Percentiles rank a stretch among this genome's conserved stretches.
phyloP scores from a whole-genome alignment of 2,888 invertebrate genomes.

The Sarcophaga variegata region DNA sequence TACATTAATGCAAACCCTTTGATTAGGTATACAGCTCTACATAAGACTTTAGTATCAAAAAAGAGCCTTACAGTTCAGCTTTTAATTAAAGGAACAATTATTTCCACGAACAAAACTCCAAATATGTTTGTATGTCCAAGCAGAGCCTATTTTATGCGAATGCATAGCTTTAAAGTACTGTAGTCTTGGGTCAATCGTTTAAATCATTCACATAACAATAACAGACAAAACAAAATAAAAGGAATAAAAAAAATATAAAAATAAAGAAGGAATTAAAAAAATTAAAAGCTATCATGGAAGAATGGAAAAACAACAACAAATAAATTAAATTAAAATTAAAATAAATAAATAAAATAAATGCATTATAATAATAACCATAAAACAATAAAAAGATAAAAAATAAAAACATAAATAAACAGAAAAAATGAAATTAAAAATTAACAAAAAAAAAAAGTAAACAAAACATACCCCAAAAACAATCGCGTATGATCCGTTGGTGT shows the following conservation, averaged over 20 bases:
- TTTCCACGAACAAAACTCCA: too few relatives aligned
- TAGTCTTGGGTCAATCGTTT: not conserved
- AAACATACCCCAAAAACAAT: constrained; percentile 81
- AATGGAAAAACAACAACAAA: constrained; percentile 47
- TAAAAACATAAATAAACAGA: constrained; percentile 46
- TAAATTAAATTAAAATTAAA: constrained; percentile 30
- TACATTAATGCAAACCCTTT: too few relatives aligned
- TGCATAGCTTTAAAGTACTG: not conserved
- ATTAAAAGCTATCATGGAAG: constrained; percentile 18
- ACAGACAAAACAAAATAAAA: constrained; percentile 30
- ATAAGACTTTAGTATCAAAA: too few relatives aligned
- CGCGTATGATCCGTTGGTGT: constrained; percentile 80
- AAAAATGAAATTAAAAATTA: constrained; percentile 41
- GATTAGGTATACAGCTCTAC: too few relatives aligned
- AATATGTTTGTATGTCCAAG: too few relatives aligned
- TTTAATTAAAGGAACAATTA: too few relatives aligned
- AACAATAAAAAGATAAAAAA: constrained; percentile 58
- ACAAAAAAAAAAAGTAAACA: constrained; percentile 66
- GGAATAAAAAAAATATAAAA: constrained; percentile 41
- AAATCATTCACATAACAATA: constrained; percentile 21
- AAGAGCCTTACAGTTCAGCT: too few relatives aligned
- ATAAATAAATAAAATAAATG: constrained; percentile 26
- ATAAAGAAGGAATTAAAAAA: constrained; percentile 25
- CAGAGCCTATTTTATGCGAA: not conserved
- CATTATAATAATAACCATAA: constrained; percentile 33